A percentile compares a stretch with the other conserved stretches of the same genome.
phyloP scores from a whole-genome alignment of 2,113 vertebrate species.

The Nerophis ophidion region DNA sequence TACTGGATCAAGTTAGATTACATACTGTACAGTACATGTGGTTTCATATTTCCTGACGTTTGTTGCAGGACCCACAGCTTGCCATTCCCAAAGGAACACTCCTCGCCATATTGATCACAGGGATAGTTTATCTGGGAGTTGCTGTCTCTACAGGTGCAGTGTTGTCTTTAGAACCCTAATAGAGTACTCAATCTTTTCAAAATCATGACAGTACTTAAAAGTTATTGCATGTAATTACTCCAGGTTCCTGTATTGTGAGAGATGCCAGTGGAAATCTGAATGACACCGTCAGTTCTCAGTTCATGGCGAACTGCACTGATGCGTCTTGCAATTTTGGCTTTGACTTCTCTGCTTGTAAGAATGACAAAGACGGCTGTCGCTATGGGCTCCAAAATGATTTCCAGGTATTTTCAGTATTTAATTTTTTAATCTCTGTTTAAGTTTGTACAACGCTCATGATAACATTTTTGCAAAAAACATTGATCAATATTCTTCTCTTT shows the following conservation, averaged over 20 bases:
- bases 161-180: conserved; percentile 8
- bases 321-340: conserved; percentile 86
- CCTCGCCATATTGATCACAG: conserved; percentile 93
- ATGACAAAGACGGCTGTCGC: conserved; percentile 35
- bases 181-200: background rate
- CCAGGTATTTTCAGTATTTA: conserved; percentile 69
- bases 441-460: background rate
- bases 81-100: conserved; percentile 96
- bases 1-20: too few species aligned
- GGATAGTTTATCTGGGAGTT: conserved; percentile 87
- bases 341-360: conserved; percentile 82
- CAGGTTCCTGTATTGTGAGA: conserved; percentile 90
- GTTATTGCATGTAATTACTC: background rate
- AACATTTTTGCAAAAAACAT: background rate
- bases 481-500: conserved; percentile 7
- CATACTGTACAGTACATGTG: background rate
- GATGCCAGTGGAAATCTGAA: conserved; percentile 83
- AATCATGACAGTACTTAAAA: background rate
- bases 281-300: conserved; percentile 65
- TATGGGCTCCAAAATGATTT: conserved; percentile 86
- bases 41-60: background rate
- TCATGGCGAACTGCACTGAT: conserved; percentile 75
- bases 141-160: conserved; percentile 87
- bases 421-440: background rate
- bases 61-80: conserved; percentile 87